Conservation (phyloP, 2,888 invertebrate species). For the Asteroscopus sphinx region DNA sequence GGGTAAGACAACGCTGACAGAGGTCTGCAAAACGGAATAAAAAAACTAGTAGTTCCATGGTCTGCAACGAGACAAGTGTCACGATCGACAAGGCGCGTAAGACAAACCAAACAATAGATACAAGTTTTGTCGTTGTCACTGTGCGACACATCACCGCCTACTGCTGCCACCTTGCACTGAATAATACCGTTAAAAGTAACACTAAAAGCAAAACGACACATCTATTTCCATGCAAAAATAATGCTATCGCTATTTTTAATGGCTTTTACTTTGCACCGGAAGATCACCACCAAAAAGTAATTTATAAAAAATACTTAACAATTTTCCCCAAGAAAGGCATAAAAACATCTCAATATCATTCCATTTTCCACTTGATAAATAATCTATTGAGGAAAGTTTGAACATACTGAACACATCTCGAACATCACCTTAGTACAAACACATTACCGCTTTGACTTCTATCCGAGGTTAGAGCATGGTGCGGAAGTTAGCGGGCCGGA, state of each 20-base stretch:
- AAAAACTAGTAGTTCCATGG: too few relatives aligned
- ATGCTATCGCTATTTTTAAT: not conserved
- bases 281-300: constrained; percentile 5
- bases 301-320: constrained; percentile 8
- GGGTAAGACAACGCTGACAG: too few relatives aligned
- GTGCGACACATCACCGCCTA: too few relatives aligned
- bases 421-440: constrained; percentile 25
- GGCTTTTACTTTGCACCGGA: not conserved
- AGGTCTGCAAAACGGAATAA: too few relatives aligned
- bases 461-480: constrained; percentile 13
- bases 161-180: too few relatives aligned
- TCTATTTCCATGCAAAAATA: not conserved
- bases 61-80: too few relatives aligned
- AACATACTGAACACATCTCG: constrained; percentile 17
- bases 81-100: too few relatives aligned
- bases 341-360: constrained; percentile 10
- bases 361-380: constrained; percentile 33
- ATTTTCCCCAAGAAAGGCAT: constrained; percentile 10
- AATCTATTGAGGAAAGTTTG: constrained; percentile 27
- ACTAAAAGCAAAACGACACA: too few relatives aligned
- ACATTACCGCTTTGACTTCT: constrained; percentile 38
- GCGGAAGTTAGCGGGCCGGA: constrained; percentile 31
- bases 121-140: too few relatives aligned
- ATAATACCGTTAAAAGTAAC: too few relatives aligned
- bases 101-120: too few relatives aligned